phyloP scores from a whole-genome alignment of 2,797 vertebrate genomes.

The Acrocephalus scirpaceus region DNA sequence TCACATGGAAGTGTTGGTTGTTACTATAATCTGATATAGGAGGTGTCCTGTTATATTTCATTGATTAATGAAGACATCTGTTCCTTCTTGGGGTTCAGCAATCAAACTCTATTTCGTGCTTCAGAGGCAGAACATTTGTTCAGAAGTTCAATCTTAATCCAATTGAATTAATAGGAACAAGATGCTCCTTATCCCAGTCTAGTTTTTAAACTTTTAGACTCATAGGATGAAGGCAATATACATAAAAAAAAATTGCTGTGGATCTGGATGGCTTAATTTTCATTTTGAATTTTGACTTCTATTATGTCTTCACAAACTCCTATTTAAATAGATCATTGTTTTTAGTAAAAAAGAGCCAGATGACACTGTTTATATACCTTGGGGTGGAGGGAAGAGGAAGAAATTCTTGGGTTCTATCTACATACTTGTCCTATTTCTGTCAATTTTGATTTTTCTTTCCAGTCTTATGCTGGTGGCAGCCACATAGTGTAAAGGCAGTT shows the following conservation, averaged over 20 bases:
- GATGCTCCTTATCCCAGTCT: not conserved
- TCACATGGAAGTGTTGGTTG: not conserved
- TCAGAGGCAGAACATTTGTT: constrained; percentile 13
- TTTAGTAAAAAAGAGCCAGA: constrained; percentile 10
- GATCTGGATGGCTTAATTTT: not conserved
- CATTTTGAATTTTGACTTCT: not conserved
- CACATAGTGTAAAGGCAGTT: constrained; percentile 37
- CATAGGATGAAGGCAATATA: not conserved
- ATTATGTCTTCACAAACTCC: not conserved
- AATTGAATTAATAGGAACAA: constrained; percentile 17
- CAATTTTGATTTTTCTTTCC: constrained; percentile 71
- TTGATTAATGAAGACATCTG: not conserved
- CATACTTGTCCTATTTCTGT: constrained; percentile 73
- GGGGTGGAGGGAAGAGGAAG: not conserved
- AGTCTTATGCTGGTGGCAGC: constrained; percentile 49
- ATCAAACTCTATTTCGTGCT: not conserved
- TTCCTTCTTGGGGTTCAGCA: not conserved
- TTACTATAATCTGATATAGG: not conserved
- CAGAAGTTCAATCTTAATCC: constrained; percentile 35
- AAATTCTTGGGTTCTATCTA: constrained; percentile 54
- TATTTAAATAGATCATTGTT: constrained; percentile 6
- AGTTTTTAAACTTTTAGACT: constrained; percentile 6
- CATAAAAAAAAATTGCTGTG: not conserved
- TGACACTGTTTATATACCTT: constrained; percentile 26
- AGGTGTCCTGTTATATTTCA: not conserved